A percentile compares a stretch with the other conserved stretches of the same genome.
Conservation (phyloP, 2,888 invertebrate species). For the Apotomis betuletana region DNA sequence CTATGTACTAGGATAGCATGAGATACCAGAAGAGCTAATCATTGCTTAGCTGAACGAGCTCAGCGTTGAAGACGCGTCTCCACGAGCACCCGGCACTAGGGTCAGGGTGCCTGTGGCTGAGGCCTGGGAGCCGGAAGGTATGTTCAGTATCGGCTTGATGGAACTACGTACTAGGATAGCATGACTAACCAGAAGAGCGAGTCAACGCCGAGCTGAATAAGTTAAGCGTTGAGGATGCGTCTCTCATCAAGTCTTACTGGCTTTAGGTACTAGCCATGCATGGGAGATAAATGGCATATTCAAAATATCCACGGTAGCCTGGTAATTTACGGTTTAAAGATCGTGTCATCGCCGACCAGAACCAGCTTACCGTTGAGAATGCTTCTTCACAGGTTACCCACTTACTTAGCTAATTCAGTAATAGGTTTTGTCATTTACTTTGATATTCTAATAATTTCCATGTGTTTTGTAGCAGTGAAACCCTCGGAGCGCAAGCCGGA, state of each 20-base stretch:
- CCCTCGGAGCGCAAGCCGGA: slow-evolving; percentile 32
- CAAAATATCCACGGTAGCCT: background rate
- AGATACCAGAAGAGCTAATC: no score
- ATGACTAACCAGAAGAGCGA: no score
- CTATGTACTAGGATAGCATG: no score
- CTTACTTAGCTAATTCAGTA: no score
- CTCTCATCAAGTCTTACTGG: slow-evolving; percentile 35
- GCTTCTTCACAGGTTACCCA: no score
- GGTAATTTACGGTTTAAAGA: background rate
- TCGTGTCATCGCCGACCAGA: slow-evolving; percentile 26
- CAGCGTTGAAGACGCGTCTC: slow-evolving; percentile 58
- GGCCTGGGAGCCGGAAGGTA: slow-evolving; percentile 7
- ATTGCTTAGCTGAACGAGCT: slow-evolving; percentile 53
- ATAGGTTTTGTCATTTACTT: no score
- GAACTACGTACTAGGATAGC: no score
- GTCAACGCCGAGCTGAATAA: slow-evolving; percentile 48
- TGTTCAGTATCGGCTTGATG: no score
- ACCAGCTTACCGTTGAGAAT: slow-evolving; percentile 66
- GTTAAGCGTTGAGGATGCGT: slow-evolving; percentile 62
- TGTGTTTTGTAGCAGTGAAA: slow-evolving; percentile 9
- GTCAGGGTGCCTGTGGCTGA: slow-evolving; percentile 44
- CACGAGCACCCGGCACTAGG: slow-evolving; percentile 17
- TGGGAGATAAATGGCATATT: background rate
- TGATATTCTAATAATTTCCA: no score
- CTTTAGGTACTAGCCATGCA: slow-evolving; percentile 32